Evolutionary conservation across 2,113 vertebrate genomes (phyloP).

Genomic region (Tachycineta bicolor): DNA sequence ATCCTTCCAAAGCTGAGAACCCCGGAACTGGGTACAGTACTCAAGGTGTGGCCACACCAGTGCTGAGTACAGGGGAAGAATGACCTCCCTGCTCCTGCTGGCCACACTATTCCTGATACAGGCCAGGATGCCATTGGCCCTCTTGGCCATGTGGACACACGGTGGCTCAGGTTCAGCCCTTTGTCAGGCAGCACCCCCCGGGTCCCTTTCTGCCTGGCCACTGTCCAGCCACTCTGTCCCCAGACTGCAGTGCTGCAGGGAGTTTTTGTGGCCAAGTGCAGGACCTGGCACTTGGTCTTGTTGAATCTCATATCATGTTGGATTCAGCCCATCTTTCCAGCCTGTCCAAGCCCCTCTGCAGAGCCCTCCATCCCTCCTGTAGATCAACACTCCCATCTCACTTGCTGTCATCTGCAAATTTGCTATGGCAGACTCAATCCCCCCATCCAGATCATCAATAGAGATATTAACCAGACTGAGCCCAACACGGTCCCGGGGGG

Average conservation of each 20-base stretch:
- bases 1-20: neutral
- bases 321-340: neutral
- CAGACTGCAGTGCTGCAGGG: neutral
- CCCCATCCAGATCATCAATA: neutral
- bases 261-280: neutral
- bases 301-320: neutral
- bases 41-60: neutral
- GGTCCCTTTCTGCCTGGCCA: neutral
- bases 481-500: neutral
- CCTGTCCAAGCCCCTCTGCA: neutral
- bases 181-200: neutral
- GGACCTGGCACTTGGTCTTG: too few species aligned
- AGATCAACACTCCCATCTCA: neutral
- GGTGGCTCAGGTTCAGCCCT: neutral
- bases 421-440: neutral
- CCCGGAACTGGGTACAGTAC: too few species aligned
- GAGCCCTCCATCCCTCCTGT: neutral
- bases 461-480: neutral
- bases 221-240: neutral
- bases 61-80: neutral
- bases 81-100: neutral
- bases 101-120: neutral
- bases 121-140: neutral
- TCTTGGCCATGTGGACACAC: neutral
- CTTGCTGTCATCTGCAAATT: neutral